These are phyloP conservation scores for Cetonia aurata DNA, from an alignment of 2,888 invertebrate genomes.

Conservation along the genomic window DNA sequence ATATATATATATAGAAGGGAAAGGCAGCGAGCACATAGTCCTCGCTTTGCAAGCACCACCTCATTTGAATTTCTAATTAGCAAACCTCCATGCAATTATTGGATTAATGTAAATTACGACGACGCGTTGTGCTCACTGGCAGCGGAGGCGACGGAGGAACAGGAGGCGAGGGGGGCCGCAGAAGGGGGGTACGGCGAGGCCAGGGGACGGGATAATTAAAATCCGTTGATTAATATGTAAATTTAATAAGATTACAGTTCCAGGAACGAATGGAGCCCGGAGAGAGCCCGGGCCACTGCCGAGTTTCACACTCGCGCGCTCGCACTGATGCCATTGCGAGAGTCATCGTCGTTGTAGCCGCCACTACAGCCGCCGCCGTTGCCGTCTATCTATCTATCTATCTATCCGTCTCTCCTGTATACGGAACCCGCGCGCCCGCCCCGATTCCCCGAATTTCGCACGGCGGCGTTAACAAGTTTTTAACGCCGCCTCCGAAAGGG, in stretches of 20 bases:
- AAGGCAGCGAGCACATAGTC: conserved; percentile 62
- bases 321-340: neutral
- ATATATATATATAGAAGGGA: conserved; percentile 47
- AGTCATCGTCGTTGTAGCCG: conserved; percentile 6
- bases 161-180: conserved; percentile 55
- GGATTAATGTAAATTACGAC: conserved; percentile 94
- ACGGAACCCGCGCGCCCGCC: conserved; percentile 48
- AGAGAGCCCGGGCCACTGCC: conserved; percentile 41
- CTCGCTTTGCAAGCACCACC: conserved; percentile 78
- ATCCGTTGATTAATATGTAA: conserved; percentile 99
- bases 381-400: conserved; percentile 51
- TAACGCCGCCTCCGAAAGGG: conserved; percentile 51
- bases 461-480: conserved; percentile 56
- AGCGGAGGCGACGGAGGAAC: conserved; percentile 56
- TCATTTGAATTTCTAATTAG: conserved; percentile 94
- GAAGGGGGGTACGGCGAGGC: conserved; percentile 53
- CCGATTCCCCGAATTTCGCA: conserved; percentile 55
- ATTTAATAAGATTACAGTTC: conserved; percentile 98
- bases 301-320: conserved; percentile 9
- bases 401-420: neutral
- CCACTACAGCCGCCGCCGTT: conserved; percentile 45
- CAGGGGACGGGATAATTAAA: conserved; percentile 88
- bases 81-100: conserved; percentile 94
- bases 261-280: conserved; percentile 78
- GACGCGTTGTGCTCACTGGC: conserved; percentile 72